Conservation (phyloP, 2,888 invertebrate species). For the Pristionchus mayeri region DNA sequence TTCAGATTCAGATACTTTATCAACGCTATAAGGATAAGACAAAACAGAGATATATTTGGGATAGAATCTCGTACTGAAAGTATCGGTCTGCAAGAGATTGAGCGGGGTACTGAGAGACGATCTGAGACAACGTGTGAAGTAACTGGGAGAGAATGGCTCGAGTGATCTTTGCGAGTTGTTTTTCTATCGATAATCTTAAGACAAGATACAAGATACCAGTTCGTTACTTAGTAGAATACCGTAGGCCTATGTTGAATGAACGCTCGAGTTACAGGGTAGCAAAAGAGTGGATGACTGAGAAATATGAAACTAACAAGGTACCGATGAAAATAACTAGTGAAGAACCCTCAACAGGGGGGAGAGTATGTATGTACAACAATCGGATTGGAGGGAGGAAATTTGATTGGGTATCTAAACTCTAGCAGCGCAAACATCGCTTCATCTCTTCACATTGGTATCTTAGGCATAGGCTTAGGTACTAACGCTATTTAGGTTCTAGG, state of each 20-base stretch:
- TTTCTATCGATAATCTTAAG: not conserved
- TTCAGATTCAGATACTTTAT: no score
- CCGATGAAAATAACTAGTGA: not conserved
- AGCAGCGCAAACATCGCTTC: not conserved
- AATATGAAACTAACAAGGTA: not conserved
- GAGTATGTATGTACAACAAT: not conserved
- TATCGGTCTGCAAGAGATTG: not conserved
- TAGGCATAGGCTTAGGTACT: no score
- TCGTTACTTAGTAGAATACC: slow-evolving; percentile 6
- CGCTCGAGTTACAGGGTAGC: not conserved
- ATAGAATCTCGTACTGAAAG: not conserved
- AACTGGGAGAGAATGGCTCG: not conserved
- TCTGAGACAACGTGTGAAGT: not conserved
- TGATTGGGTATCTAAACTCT: not conserved
- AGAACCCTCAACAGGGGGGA: not conserved
- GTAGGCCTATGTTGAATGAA: not conserved
- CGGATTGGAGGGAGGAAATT: not conserved
- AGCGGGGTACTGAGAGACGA: not conserved
- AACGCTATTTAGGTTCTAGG: no score
- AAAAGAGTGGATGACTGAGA: not conserved
- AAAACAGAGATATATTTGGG: not conserved
- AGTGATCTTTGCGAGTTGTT: not conserved
- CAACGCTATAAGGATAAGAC: not conserved
- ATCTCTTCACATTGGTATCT: not conserved
- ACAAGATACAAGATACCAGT: slow-evolving; percentile 34